These are phyloP conservation scores for Actinernus sp. DNA, from an alignment of 92 coral and sea anemone genomes.

Conservation along the genomic window DNA sequence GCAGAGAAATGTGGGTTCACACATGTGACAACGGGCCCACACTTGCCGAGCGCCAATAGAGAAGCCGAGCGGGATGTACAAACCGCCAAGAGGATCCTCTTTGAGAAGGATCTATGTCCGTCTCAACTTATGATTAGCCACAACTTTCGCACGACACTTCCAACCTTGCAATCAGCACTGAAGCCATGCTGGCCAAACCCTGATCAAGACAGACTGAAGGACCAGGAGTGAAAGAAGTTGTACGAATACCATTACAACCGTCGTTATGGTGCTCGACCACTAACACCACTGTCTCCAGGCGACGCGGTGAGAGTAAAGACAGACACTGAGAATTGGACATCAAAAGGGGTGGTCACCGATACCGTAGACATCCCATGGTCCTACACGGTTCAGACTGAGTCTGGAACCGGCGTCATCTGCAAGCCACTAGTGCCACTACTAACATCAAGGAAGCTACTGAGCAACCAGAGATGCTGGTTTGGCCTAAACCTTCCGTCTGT, in stretches of 20 bases:
- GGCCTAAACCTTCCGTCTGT: no score
- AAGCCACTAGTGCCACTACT: not conserved
- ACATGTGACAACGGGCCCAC: no score
- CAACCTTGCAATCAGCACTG: not conserved
- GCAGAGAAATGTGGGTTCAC: no score
- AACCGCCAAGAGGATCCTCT: no score
- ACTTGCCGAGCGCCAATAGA: no score
- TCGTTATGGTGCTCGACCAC: not conserved
- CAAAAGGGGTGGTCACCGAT: not conserved
- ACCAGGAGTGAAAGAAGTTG: not conserved
- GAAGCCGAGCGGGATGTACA: no score
- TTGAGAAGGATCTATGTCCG: no score
- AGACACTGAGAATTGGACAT: not conserved
- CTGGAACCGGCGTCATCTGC: not conserved
- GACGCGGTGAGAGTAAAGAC: not conserved
- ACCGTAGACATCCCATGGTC: not conserved
- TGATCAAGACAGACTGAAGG: not conserved
- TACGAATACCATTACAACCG: conserved; percentile 3
- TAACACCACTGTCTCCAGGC: not conserved
- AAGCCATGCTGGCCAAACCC: conserved; percentile 2
- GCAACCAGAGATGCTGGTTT: no score
- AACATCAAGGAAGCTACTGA: not conserved
- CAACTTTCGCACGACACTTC: not conserved
- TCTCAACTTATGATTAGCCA: not conserved
- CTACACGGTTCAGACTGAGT: not conserved